A percentile compares a stretch with the other conserved stretches of the same genome.
Evolutionary conservation across 2,113 vertebrate genomes (phyloP).

Genomic region (Guaruba guarouba): DNA sequence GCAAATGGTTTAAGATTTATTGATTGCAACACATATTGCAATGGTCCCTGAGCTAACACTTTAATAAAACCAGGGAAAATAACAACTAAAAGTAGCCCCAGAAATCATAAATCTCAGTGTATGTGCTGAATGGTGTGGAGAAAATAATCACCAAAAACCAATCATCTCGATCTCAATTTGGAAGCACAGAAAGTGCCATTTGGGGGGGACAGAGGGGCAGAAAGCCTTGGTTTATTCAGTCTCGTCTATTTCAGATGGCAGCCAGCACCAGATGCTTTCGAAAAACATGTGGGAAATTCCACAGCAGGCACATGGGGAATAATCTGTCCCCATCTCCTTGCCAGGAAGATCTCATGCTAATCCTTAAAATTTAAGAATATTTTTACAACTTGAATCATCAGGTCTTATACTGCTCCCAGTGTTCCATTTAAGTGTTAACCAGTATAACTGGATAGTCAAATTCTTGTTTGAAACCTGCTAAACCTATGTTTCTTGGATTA

Average conservation of each 20-base stretch:
- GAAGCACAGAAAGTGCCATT: background rate
- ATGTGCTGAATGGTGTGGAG: background rate
- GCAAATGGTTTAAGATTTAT: slow-evolving; percentile 11
- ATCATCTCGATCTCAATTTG: background rate
- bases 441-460: background rate
- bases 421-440: background rate
- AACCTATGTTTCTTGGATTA: background rate
- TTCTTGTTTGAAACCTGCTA: background rate
- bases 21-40: slow-evolving; percentile 19
- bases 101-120: slow-evolving; percentile 1
- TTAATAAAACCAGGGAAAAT: slow-evolving; percentile 16
- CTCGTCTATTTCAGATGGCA: slow-evolving; percentile 5
- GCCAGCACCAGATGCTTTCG: slow-evolving; percentile 14
- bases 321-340: slow-evolving; percentile 30
- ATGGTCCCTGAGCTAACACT: background rate
- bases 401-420: background rate
- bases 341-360: slow-evolving; percentile 38
- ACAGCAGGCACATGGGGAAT: slow-evolving; percentile 27
- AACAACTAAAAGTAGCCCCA: background rate
- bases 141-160: background rate
- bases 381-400: slow-evolving; percentile 23
- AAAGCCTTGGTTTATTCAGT: background rate
- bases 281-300: slow-evolving; percentile 46
- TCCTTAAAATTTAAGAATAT: slow-evolving; percentile 31
- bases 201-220: background rate